Evolutionary conservation across 2,113 vertebrate genomes (phyloP).

Genomic region (Myrmophylax atrothorax): DNA sequence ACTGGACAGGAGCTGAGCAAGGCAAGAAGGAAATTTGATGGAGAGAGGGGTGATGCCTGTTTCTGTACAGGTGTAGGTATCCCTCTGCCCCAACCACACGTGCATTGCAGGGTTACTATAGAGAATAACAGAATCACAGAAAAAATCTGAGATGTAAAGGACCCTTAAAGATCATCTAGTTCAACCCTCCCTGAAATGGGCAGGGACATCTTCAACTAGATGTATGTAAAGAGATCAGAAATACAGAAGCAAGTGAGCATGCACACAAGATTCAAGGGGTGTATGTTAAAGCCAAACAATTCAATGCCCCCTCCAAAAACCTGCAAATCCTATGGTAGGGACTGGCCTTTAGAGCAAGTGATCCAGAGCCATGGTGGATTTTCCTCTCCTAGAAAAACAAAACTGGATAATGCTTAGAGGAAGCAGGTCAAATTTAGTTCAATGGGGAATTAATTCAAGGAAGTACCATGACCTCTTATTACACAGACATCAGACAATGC

Average conservation of each 20-base stretch:
- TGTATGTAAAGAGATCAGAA: not conserved
- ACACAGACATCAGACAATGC: rapidly evolving
- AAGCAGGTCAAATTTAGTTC: not conserved
- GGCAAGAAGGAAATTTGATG: not conserved
- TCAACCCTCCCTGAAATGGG: not conserved
- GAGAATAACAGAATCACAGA: not conserved
- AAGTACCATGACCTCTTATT: not conserved
- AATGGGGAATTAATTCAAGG: not conserved
- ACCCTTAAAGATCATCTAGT: not conserved
- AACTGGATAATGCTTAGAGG: not conserved
- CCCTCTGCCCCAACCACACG: not conserved
- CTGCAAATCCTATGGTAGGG: not conserved
- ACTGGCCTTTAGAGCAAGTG: not conserved
- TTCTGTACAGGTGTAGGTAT: not conserved
- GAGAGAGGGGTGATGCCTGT: not conserved
- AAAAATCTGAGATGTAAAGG: not conserved
- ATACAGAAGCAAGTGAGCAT: not conserved
- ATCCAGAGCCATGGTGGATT: not conserved
- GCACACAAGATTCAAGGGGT: not conserved
- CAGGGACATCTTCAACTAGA: not conserved
- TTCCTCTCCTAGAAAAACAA: not conserved
- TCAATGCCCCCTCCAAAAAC: not conserved
- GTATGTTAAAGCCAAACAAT: not conserved
- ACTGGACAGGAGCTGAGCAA: not conserved
- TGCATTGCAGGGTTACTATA: not conserved